phyloP scores from a whole-genome alignment of 2,888 invertebrate species.

The Drosophila emarginata region DNA sequence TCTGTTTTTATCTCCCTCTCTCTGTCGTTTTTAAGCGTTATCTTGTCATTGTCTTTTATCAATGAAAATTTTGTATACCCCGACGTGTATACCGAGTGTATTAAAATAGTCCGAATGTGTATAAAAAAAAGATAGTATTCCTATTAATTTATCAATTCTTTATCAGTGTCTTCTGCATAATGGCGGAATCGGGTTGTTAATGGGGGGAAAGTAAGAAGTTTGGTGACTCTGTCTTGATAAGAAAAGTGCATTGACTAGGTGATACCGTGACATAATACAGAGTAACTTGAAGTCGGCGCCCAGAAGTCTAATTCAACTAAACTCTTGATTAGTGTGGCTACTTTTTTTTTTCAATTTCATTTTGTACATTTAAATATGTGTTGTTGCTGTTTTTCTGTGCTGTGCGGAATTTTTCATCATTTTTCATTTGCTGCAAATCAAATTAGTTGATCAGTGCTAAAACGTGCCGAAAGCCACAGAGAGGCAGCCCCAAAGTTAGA shows the following conservation, averaged over 20 bases:
- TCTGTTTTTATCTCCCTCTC: background rate
- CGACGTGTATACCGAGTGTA: background rate
- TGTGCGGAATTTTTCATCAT: constrained; percentile 31
- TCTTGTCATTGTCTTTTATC: constrained; percentile 22
- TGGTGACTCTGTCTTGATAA: background rate
- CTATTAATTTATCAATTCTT: no score
- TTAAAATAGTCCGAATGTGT: background rate
- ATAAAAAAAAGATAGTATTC: no score
- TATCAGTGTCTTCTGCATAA: no score
- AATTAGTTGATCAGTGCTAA: constrained; percentile 58
- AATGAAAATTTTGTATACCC: constrained; percentile 32
- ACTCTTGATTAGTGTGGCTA: background rate
- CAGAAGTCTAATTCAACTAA: background rate
- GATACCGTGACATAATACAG: background rate
- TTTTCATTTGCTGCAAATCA: constrained; percentile 51
- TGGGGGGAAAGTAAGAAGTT: background rate
- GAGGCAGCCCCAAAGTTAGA: background rate
- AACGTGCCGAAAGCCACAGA: constrained; percentile 40
- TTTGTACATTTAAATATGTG: constrained; percentile 8
- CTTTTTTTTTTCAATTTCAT: background rate
- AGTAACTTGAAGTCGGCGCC: background rate
- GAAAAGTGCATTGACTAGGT: background rate
- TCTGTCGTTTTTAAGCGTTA: background rate
- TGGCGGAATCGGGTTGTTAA: no score
- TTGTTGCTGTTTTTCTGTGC: constrained; percentile 1